A percentile compares a stretch with the other conserved stretches of the same genome.
Evolutionary conservation across 2,113 vertebrate species (phyloP).

Genomic region (Chinchilla lanigera): DNA sequence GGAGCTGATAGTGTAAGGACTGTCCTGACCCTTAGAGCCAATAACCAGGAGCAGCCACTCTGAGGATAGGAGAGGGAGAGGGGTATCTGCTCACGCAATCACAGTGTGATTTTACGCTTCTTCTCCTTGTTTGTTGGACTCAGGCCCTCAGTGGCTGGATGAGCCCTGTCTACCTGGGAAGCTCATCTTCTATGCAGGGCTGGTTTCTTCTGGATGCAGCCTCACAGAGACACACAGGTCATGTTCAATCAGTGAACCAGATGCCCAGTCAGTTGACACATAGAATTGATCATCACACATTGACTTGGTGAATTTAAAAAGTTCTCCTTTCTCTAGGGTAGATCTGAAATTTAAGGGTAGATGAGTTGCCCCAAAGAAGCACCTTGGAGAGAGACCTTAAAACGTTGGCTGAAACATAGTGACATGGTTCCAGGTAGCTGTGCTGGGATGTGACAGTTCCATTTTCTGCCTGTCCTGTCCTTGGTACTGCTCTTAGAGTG

Average conservation of each 20-base stretch:
- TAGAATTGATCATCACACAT: too few relatives aligned
- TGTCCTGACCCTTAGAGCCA: neutral
- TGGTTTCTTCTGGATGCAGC: neutral
- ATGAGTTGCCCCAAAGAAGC: neutral
- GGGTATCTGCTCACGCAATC: too few relatives aligned
- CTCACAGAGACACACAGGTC: neutral
- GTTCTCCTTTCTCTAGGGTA: neutral
- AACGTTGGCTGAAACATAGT: neutral
- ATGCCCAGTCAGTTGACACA: neutral
- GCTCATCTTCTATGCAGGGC: too few relatives aligned
- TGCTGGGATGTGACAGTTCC: neutral
- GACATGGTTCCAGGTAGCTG: neutral
- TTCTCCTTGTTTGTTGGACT: neutral
- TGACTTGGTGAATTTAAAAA: neutral
- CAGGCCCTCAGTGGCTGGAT: too few relatives aligned
- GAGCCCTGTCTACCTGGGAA: neutral
- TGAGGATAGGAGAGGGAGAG: too few relatives aligned
- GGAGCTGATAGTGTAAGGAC: neutral
- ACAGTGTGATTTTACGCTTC: neutral
- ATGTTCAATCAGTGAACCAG: neutral
- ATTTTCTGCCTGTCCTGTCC: neutral
- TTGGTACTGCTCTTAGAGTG: neutral
- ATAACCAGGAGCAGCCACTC: too few relatives aligned
- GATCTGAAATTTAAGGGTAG: neutral
- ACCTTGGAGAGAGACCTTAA: neutral